Percentiles rank a stretch among this genome's conserved stretches.
These are phyloP conservation scores for Mycalesis mineus DNA, from an alignment of 2,888 invertebrate species.

Conservation along the genomic window DNA sequence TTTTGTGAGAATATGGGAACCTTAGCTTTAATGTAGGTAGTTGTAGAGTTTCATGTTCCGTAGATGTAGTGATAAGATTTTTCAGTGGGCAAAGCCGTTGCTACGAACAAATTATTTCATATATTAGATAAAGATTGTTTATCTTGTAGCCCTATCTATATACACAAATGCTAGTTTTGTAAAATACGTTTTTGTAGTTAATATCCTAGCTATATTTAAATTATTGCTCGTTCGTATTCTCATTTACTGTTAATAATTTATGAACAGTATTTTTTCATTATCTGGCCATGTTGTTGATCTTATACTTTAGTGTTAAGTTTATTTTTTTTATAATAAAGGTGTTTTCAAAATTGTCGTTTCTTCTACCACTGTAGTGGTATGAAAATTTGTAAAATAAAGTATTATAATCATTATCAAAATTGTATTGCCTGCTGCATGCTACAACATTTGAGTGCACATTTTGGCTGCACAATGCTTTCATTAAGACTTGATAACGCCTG, in stretches of 20 bases:
- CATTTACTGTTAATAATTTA: constrained; percentile 35
- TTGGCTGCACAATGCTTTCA: constrained; percentile 31
- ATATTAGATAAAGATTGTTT: constrained; percentile 41
- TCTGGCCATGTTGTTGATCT: constrained; percentile 41
- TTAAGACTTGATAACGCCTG: constrained; percentile 35
- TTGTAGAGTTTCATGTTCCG: constrained; percentile 61
- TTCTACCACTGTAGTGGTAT: constrained; percentile 14
- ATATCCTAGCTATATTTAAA: constrained; percentile 42
- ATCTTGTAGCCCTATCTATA: constrained; percentile 46
- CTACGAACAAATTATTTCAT: constrained; percentile 47
- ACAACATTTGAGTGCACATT: constrained; percentile 41
- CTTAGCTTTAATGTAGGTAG: constrained; percentile 74
- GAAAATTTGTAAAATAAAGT: constrained; percentile 29
- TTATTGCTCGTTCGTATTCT: constrained; percentile 51
- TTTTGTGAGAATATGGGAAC: constrained; percentile 73
- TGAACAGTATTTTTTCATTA: constrained; percentile 26
- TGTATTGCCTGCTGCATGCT: constrained; percentile 76
- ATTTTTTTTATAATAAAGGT: constrained; percentile 11
- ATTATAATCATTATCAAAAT: constrained; percentile 31
- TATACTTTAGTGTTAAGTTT: constrained; percentile 46
- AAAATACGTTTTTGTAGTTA: constrained; percentile 52
- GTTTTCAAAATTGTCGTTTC: constrained; percentile 8
- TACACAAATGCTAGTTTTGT: constrained; percentile 57
- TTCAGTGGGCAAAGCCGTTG: constrained; percentile 53
- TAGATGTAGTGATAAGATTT: constrained; percentile 69